Evolutionary conservation across 2,888 invertebrate species (phyloP).

Genomic region (Cheiracanthium punctorium): DNA sequence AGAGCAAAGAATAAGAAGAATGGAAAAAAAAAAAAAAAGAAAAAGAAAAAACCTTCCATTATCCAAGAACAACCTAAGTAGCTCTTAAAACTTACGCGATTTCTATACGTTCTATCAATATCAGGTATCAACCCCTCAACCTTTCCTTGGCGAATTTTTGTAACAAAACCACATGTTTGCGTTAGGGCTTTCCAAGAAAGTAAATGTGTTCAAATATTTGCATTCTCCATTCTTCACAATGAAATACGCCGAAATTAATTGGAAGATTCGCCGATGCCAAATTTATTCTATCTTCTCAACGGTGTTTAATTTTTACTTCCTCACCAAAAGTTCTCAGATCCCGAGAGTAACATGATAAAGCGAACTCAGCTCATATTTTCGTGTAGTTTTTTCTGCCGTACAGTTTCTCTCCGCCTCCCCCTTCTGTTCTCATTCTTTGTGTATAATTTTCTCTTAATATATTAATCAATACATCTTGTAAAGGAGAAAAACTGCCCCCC

Average conservation of each 20-base stretch:
- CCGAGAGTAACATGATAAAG: not conserved
- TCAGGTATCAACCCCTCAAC: too few species aligned
- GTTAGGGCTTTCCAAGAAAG: not conserved
- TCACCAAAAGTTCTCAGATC: not conserved
- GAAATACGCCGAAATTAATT: not conserved
- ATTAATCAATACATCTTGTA: not conserved
- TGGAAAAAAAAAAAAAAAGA: too few species aligned
- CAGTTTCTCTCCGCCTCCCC: too few species aligned
- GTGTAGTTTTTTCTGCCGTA: not conserved
- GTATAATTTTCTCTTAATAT: conserved; percentile 5
- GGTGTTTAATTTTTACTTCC: not conserved
- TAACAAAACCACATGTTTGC: too few species aligned
- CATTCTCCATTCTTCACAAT: not conserved
- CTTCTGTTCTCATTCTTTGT: too few species aligned
- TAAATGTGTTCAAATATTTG: not conserved
- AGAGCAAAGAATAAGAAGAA: too few species aligned
- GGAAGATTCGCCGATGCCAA: not conserved
- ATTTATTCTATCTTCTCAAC: not conserved
- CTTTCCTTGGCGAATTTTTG: too few species aligned
- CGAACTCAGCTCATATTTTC: not conserved
- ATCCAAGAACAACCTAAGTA: too few species aligned
- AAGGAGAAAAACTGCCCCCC: too few species aligned
- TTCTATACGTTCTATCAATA: too few species aligned
- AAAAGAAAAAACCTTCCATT: too few species aligned
- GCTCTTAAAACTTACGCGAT: too few species aligned